phyloP scores from a whole-genome alignment of 2,797 vertebrate species.

The Peromyscus melanophrys region DNA sequence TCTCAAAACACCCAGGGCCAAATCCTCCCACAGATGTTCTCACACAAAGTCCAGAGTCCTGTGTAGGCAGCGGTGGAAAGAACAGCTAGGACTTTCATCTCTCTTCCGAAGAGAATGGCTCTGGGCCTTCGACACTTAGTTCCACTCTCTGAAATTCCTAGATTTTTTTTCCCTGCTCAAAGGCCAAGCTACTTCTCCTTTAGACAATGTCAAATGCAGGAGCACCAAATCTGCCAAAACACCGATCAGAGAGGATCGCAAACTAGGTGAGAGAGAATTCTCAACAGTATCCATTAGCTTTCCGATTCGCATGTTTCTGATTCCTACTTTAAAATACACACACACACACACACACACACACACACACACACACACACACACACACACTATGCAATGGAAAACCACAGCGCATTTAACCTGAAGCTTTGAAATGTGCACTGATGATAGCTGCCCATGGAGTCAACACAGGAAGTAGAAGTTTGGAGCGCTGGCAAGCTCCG shows the following conservation, averaged over 20 bases:
- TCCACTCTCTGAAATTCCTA: conserved; percentile 75
- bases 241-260: conserved; percentile 58
- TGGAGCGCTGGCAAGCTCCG: conserved; percentile 42
- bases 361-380: not conserved
- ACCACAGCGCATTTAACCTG: conserved; percentile 71
- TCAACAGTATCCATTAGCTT: conserved; percentile 57
- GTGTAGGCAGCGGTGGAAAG: conserved; percentile 34
- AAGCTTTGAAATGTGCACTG: conserved; percentile 73
- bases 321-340: conserved; percentile 60
- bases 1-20: conserved; percentile 32
- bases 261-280: conserved; percentile 43
- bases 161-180: conserved; percentile 75
- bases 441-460: conserved; percentile 56
- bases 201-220: conserved; percentile 71
- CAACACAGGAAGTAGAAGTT: conserved; percentile 73
- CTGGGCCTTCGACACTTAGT: conserved; percentile 64
- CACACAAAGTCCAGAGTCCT: conserved; percentile 66
- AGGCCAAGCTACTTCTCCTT: conserved; percentile 75
- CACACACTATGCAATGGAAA: conserved; percentile 53
- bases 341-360: not conserved
- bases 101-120: conserved; percentile 76
- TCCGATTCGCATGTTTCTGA: conserved; percentile 67
- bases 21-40: conserved; percentile 54
- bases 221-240: conserved; percentile 54
- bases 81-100: conserved; percentile 63